phyloP scores from a whole-genome alignment of 2,888 invertebrate genomes.

The Lasioglossum marginatum region DNA sequence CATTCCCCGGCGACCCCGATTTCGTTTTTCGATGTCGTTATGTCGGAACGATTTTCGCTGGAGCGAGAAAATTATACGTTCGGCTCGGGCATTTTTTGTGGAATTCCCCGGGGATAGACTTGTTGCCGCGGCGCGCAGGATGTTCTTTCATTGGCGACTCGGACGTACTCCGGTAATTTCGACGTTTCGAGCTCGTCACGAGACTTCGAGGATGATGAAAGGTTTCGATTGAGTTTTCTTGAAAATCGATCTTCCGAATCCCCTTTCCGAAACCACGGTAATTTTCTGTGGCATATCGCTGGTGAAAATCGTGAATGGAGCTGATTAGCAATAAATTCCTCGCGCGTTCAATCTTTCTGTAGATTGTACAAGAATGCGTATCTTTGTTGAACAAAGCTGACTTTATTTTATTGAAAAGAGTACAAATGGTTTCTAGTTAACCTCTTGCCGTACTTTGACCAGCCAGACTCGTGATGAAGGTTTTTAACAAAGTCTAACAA shows the following conservation, averaged over 20 bases:
- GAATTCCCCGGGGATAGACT: conserved; percentile 16
- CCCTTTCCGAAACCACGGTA: background rate
- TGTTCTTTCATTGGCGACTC: conserved; percentile 11
- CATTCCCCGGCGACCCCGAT: conserved; percentile 18
- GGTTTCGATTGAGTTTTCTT: conserved; percentile 9
- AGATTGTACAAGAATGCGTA: background rate
- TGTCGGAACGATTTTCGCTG: conserved; percentile 41
- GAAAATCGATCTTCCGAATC: conserved; percentile 6
- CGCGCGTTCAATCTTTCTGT: background rate
- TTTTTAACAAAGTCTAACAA: no score
- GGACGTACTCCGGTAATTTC: background rate
- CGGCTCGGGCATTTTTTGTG: background rate
- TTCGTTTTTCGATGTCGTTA: conserved; percentile 37
- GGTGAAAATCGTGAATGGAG: background rate
- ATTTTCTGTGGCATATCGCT: background rate
- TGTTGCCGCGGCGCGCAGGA: background rate
- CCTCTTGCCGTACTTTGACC: no score
- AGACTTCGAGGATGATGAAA: background rate
- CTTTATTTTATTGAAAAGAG: no score
- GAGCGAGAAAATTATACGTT: conserved; percentile 29
- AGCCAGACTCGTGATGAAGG: no score
- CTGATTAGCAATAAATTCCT: background rate
- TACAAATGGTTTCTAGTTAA: no score
- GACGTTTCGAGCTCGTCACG: conserved; percentile 11
- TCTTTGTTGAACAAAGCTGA: no score